Conservation (phyloP, 2,113 vertebrate genomes). For the Cheirogaleus medius region DNA sequence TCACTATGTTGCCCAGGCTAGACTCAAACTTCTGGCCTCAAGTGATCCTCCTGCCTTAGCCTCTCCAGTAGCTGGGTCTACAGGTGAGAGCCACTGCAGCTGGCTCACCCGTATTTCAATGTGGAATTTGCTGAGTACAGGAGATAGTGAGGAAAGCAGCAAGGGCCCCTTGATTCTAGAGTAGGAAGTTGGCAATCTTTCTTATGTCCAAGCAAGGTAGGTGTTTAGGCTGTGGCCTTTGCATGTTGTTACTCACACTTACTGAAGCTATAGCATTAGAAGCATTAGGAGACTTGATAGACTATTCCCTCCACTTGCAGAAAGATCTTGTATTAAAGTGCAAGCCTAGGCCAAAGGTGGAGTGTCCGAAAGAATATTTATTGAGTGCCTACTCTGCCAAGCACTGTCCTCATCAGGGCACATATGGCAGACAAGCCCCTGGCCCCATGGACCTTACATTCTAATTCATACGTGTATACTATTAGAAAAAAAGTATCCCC, state of each 20-base stretch:
- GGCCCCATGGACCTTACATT: neutral
- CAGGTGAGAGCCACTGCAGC: no score
- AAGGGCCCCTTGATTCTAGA: neutral
- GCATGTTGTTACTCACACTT: neutral
- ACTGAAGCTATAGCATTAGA: neutral
- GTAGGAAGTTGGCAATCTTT: neutral
- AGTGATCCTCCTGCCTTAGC: no score
- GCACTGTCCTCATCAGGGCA: neutral
- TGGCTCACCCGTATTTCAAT: neutral
- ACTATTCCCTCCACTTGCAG: fast-evolving
- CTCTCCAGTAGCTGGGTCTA: no score
- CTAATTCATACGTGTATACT: neutral
- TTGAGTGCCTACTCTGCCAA: neutral
- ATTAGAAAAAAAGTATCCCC: neutral
- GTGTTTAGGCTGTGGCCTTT: neutral
- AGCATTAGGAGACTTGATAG: no score
- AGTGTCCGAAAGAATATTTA: neutral
- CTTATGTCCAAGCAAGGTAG: neutral
- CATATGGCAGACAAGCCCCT: neutral
- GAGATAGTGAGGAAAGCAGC: neutral
- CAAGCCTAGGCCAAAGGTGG: neutral
- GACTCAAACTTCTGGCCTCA: no score
- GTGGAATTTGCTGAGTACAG: neutral
- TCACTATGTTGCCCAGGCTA: no score
- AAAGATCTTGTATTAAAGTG: neutral